These are phyloP conservation scores for Podarcis muralis DNA, from an alignment of 2,113 vertebrate species.

Conservation along the genomic window DNA sequence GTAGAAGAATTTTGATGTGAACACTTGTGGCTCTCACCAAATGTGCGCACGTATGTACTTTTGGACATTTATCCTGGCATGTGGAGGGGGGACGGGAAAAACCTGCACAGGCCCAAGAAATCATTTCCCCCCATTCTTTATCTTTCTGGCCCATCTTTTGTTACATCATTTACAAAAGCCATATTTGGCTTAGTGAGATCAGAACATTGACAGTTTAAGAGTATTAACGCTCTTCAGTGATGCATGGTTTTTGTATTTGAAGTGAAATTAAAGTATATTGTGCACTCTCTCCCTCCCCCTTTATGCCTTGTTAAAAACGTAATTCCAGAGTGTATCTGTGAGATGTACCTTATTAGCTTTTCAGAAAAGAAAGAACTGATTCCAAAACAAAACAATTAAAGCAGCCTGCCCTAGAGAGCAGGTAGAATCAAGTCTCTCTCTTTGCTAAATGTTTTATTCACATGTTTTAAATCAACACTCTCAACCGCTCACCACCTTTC, in stretches of 20 bases:
- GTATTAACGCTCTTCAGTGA: background rate
- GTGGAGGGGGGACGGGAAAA: background rate
- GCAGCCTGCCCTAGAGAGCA: too few relatives aligned
- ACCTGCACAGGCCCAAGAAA: background rate
- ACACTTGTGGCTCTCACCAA: too few relatives aligned
- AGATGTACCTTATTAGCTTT: background rate
- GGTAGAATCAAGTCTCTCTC: background rate
- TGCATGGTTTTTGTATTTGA: background rate
- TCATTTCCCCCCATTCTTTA: background rate
- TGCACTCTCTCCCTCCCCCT: background rate
- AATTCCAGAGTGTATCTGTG: background rate
- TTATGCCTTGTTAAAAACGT: background rate
- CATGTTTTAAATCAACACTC: background rate
- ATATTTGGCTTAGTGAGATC: slow-evolving; percentile 38
- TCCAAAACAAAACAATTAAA: background rate
- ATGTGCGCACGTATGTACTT: too few relatives aligned
- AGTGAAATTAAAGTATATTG: background rate
- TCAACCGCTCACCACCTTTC: background rate
- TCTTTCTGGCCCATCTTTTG: background rate
- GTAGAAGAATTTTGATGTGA: background rate
- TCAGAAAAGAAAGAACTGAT: background rate
- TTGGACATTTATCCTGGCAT: background rate
- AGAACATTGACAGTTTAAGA: background rate
- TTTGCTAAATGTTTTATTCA: background rate
- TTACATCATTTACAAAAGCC: slow-evolving; percentile 26